phyloP scores from a whole-genome alignment of 1,140 invertebrate genomes.

The Proctacanthus coquilletti region DNA sequence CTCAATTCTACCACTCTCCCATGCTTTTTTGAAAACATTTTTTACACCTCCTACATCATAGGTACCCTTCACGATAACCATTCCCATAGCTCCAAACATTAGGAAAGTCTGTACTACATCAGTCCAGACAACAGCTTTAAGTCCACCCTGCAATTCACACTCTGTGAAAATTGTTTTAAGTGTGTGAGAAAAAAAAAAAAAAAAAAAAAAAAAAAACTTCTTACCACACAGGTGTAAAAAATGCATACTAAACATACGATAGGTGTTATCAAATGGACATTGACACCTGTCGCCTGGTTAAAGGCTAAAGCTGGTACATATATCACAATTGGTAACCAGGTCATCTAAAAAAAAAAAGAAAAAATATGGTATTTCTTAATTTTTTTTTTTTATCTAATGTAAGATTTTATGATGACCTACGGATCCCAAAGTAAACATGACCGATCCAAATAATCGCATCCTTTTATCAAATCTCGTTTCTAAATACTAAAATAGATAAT shows the following conservation, averaged over 20 bases:
- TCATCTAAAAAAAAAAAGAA: constrained; percentile 32
- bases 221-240: constrained; percentile 80
- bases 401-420: constrained; percentile 33
- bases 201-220: constrained; percentile 11
- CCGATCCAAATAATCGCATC: constrained; percentile 54
- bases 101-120: constrained; percentile 76
- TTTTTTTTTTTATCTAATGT: not conserved
- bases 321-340: constrained; percentile 49
- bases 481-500: constrained; percentile 47
- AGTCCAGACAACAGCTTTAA: constrained; percentile 88
- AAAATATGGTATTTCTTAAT: too few species aligned
- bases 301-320: constrained; percentile 52
- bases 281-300: constrained; percentile 70
- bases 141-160: constrained; percentile 67
- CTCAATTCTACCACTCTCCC: constrained; percentile 55
- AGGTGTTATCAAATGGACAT: constrained; percentile 65
- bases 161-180: not conserved
- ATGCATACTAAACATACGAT: constrained; percentile 79
- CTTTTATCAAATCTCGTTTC: constrained; percentile 57
- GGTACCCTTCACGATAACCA: constrained; percentile 66
- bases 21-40: constrained; percentile 50
- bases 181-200: not conserved
- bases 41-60: constrained; percentile 58
- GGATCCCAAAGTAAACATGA: constrained; percentile 51
- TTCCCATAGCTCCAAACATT: constrained; percentile 69